phyloP scores from a whole-genome alignment of 2,888 invertebrate species.

The Luperina testacea region DNA sequence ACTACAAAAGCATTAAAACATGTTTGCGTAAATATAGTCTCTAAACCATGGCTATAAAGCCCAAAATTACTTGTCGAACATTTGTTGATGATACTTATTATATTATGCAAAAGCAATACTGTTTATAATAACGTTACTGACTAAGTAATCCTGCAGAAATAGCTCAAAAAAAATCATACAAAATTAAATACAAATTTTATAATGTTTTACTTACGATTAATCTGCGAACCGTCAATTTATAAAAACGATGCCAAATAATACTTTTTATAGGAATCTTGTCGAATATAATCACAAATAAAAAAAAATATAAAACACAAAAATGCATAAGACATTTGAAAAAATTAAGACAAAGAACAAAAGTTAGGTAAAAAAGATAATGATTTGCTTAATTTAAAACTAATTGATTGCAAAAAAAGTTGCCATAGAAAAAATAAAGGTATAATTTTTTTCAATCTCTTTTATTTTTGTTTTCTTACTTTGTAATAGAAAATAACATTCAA shows the following conservation, averaged over 20 bases:
- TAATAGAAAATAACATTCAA: slow-evolving; percentile 12
- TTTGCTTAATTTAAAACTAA: background rate
- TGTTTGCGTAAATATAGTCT: slow-evolving; percentile 16
- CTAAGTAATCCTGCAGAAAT: slow-evolving; percentile 14
- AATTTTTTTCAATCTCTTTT: background rate
- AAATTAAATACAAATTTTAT: slow-evolving; percentile 52
- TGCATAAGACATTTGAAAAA: slow-evolving; percentile 5
- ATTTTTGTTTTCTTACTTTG: slow-evolving; percentile 4
- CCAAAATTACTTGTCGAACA: slow-evolving; percentile 22
- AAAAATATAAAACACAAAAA: slow-evolving; percentile 13
- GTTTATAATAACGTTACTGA: slow-evolving; percentile 39
- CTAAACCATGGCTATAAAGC: slow-evolving; percentile 23
- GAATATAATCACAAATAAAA: slow-evolving; percentile 51
- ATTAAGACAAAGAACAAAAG: slow-evolving; percentile 1
- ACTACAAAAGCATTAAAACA: slow-evolving; percentile 23
- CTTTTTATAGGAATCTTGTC: slow-evolving; percentile 67
- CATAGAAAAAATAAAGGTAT: slow-evolving; percentile 1
- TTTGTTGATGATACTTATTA: slow-evolving; percentile 45
- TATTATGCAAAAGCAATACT: slow-evolving; percentile 65
- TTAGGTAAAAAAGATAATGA: slow-evolving; percentile 8
- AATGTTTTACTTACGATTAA: slow-evolving; percentile 36
- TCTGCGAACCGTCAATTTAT: slow-evolving; percentile 25
- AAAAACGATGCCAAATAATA: slow-evolving; percentile 62
- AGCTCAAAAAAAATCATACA: slow-evolving; percentile 39
- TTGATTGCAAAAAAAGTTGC: background rate